Base-by-base conservation (phyloP, 2,113 vertebrate genomes). In the Mus spicilegus region DNA sequence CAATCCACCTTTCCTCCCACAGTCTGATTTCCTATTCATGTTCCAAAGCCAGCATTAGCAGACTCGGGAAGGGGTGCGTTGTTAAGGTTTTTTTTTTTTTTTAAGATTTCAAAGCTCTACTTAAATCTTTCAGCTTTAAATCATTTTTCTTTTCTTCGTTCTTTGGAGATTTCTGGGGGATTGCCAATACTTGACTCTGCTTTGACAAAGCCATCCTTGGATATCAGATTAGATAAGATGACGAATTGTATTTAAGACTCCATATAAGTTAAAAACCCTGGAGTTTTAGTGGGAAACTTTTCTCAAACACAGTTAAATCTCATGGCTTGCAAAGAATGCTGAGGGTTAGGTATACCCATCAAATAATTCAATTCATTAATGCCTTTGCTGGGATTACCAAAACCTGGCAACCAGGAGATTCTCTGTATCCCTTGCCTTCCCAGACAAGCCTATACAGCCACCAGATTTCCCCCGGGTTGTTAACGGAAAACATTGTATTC, bases 71-170 rank as follows among this genome's bases (percentile, higher is more conserved):
- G n/a, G 73, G 58, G 61, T 36, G 85, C 7, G 16, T 80, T 87
- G 63, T 91, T 91, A 91, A 24, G 91, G 96, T 82, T 92, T 93
- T 73, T 42, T 73, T 91, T 93, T 42, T 42, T 42, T 42, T 42
- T 42, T 96, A 97, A 96, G 94, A 95, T 95, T 98, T 97, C 93
- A 95, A 95, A 92, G 84, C 97, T 97, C 81, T 88, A 49, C 89
- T 92, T 96, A 97, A 97, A 95, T 95, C 87, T 94, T 94, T 75
- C 96, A 81, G 91, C 90, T 97, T 97, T 95, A 97, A 97, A 95
- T 97, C 89, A 93, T 97, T 96, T 97, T 96, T 90, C 97, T 97
- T 95, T 96, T 88, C 89, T 97, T 96, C 96, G 95, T 94, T 96
- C 95, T 93, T 81, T 87, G 89, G 93, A 96, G 82, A 22, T 36